A percentile compares a stretch with the other conserved stretches of the same genome.
phyloP scores from a whole-genome alignment of 2,797 vertebrate species.

The Diglossa cyanea region DNA sequence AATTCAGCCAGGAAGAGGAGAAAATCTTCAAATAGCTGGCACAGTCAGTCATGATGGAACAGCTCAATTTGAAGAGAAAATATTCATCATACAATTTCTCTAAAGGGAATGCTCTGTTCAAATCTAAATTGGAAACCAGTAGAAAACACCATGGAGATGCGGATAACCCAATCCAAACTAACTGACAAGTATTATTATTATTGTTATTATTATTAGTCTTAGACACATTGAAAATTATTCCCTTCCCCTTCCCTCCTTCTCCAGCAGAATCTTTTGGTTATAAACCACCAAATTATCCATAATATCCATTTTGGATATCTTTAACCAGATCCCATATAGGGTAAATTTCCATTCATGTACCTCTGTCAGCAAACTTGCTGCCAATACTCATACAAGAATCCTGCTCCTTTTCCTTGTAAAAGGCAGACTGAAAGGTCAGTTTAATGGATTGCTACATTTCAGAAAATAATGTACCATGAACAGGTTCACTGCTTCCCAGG shows the following conservation, averaged over 20 bases:
- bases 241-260: not conserved
- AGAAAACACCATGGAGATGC: not conserved
- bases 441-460: not conserved
- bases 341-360: not conserved
- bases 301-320: not conserved
- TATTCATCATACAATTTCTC: not conserved
- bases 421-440: not conserved
- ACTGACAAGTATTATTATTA: not conserved
- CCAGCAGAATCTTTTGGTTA: not conserved
- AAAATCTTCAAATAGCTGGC: not conserved
- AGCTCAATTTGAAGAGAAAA: not conserved
- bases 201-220: not conserved
- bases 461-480: not conserved
- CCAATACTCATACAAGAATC: not conserved
- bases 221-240: not conserved
- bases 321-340: not conserved
- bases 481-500: not conserved
- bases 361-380: not conserved
- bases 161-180: not conserved
- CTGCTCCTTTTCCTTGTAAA: not conserved
- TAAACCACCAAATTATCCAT: not conserved
- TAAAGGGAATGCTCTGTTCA: not conserved
- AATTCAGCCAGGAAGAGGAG: not conserved
- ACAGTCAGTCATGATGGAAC: not conserved
- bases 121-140: not conserved